phyloP scores from a whole-genome alignment of 2,888 invertebrate species.

The Amiota minor region DNA sequence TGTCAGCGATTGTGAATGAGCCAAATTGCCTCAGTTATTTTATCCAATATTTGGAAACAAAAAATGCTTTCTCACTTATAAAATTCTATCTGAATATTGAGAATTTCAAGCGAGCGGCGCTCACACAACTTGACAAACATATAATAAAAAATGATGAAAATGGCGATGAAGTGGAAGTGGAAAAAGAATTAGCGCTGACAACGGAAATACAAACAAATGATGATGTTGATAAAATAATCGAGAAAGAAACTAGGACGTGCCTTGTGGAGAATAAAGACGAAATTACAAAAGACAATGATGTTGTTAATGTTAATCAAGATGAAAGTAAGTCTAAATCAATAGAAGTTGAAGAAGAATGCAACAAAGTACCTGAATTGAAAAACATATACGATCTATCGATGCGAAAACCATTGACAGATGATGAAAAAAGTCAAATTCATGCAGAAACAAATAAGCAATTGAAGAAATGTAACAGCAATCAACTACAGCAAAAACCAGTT shows the following conservation, averaged over 20 bases:
- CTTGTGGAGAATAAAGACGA: constrained; percentile 28
- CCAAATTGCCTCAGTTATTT: constrained; percentile 88
- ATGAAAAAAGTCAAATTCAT: constrained; percentile 72
- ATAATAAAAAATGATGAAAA: constrained; percentile 33
- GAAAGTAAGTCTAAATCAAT: constrained; percentile 2
- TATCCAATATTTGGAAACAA: constrained; percentile 88
- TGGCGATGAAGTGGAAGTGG: not conserved
- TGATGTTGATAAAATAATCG: constrained; percentile 24
- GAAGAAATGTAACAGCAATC: constrained; percentile 39
- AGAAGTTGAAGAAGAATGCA: constrained; percentile 46
- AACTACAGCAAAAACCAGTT: constrained; percentile 25
- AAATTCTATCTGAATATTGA: constrained; percentile 87
- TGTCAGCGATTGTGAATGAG: constrained; percentile 84
- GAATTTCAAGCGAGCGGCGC: constrained; percentile 76
- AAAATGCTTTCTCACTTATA: constrained; percentile 79
- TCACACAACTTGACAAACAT: constrained; percentile 54
- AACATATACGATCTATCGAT: constrained; percentile 71
- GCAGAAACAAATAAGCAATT: constrained; percentile 70
- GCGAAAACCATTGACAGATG: constrained; percentile 72
- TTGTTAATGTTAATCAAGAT: not conserved
- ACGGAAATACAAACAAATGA: too few species aligned
- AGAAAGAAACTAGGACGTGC: constrained; percentile 17
- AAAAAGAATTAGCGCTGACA: not conserved
- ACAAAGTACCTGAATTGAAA: constrained; percentile 71
- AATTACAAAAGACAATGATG: not conserved